These are phyloP conservation scores for Oopsacas minuta DNA, from an alignment of 37 sponge, comb jelly and placozoan genomes.

Conservation along the genomic window DNA sequence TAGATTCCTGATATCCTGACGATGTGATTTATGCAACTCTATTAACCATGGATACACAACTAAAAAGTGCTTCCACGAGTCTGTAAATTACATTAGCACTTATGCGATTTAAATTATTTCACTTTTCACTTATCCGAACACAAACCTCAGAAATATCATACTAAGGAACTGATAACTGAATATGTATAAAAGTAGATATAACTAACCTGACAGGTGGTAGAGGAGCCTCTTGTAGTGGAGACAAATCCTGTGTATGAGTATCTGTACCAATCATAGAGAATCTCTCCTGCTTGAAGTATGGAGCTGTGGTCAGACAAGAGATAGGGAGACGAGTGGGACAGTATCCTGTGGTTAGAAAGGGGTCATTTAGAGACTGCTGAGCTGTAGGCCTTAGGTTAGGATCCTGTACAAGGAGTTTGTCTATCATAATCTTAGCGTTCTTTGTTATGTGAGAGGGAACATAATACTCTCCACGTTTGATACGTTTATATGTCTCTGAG, in stretches of 20 bases:
- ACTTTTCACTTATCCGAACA: too few relatives aligned
- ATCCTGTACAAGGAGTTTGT: conserved; percentile 43
- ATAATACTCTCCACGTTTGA: conserved; percentile 72
- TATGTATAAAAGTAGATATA: not conserved
- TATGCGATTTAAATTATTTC: too few relatives aligned
- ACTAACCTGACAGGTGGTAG: conserved; percentile 17
- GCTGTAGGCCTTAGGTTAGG: conserved; percentile 56
- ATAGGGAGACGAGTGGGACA: conserved; percentile 46
- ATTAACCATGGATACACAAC: too few relatives aligned
- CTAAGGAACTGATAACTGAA: too few relatives aligned
- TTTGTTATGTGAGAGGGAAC: conserved; percentile 54
- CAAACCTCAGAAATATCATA: too few relatives aligned
- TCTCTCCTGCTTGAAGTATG: conserved; percentile 58
- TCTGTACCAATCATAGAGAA: not conserved
- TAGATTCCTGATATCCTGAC: too few relatives aligned
- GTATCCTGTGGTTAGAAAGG: conserved; percentile 68
- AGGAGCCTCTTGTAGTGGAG: not conserved
- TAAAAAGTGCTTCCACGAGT: too few relatives aligned
- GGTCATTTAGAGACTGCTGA: conserved; percentile 45
- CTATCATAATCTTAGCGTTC: conserved; percentile 54
- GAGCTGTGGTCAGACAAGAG: conserved; percentile 54
- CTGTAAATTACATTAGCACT: too few relatives aligned
- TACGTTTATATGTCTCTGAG: conserved; percentile 72
- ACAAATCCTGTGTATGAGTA: not conserved
- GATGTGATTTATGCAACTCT: too few relatives aligned